These are phyloP conservation scores for Neomonachus schauinslandi DNA, from an alignment of 2,113 vertebrate species.

Conservation along the genomic window DNA sequence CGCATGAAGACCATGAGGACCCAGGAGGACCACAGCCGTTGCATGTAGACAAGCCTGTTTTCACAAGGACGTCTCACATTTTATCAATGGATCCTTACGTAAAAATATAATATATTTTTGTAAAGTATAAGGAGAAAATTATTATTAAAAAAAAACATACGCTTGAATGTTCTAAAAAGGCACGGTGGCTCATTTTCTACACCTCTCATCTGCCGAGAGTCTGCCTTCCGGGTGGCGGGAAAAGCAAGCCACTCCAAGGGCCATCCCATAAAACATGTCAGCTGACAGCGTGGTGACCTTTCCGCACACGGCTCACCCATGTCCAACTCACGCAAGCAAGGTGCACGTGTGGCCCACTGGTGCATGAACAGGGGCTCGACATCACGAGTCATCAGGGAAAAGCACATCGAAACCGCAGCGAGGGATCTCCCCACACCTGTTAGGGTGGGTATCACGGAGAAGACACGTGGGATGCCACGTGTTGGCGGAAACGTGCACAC, in stretches of 20 bases:
- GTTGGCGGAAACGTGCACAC: neutral
- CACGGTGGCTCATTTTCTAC: slow-evolving; percentile 9
- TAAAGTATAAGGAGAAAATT: neutral
- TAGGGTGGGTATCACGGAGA: neutral
- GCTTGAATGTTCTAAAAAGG: neutral
- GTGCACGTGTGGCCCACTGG: accelerated
- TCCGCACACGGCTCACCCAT: neutral
- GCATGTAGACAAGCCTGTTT: neutral
- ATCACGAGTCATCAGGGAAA: neutral
- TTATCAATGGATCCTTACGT: neutral
- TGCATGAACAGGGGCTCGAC: neutral
- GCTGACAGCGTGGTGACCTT: accelerated
- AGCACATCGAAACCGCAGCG: accelerated
- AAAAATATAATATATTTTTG: neutral
- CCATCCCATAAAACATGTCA: neutral
- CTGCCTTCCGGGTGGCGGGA: neutral
- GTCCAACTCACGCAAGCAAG: neutral
- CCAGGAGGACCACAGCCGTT: neutral
- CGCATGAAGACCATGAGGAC: neutral
- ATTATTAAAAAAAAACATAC: neutral
- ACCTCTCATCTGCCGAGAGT: accelerated
- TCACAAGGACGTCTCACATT: accelerated
- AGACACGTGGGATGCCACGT: no score
- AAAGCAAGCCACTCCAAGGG: neutral
- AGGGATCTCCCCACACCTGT: no score